Evolutionary conservation across 1,140 invertebrate species (phyloP), one percentile per base, ranked within the genome.

Genomic region (Leguminivora glycinivorella): DNA sequence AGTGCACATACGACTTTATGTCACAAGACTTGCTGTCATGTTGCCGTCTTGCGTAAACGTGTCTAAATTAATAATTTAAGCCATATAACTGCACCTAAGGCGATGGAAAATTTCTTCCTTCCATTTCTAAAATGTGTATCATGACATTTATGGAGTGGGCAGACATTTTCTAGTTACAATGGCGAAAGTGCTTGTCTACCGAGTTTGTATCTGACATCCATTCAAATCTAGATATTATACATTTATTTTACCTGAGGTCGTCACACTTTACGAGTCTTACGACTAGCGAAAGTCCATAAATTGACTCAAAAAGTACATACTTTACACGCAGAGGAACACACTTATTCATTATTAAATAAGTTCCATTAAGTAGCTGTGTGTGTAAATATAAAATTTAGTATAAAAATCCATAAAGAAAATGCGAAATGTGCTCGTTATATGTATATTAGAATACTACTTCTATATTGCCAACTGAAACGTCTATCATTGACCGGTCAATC

Each of bases 31-130:
- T 19, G 19, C 17, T 52, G 47, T 52, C 47, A 52, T 52, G 17
- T 52, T 52, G 47, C 47, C 47, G 47, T 52, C 47, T 47, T 47
- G 19, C 47, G 47, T 52, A 52, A 52, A 52, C 47, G 47, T 52
- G 47, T 52, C 47, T 52, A 52, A 52, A 52, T 52, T 52, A 52
- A 52, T 52, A 52, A 52, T 52, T 52, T 52, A 52, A 52, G 47
- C 47, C 47, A 52, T 52, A 52, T 52, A 52, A 52, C 17, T 52
- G 47, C 47, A 52, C 47, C 47, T 22, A 52, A 52, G 47, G 47
- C 47, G 19, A 52, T 52, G 47, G 47, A 52, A 52, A 52, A 52
- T 52, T 52, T 19, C 19, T 52, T 3, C 14, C 47, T 17, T 17
- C n/a, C n/a, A 43, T 43, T 52, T 52, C 9, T 52, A 6, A 22